Base-by-base conservation (phyloP, 2,113 vertebrate genomes). In the Hyla sarda region DNA sequence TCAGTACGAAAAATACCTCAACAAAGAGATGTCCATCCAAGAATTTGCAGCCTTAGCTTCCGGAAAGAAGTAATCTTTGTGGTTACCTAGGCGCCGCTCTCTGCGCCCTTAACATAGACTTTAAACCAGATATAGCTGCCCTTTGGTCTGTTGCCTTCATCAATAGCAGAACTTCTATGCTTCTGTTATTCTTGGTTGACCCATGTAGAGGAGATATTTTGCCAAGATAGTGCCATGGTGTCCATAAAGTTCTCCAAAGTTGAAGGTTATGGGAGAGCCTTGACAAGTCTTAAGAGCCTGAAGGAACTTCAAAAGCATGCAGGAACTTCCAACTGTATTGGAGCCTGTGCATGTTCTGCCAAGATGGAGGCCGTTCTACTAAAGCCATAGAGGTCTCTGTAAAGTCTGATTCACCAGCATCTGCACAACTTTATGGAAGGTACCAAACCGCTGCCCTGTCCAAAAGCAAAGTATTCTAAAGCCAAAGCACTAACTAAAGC, bases 11-110 rank as follows among this genome's bases (percentile, higher is more conserved):
- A 95, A 95, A 90, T 99, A 99, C 88, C 88, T 95, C 83, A 96
- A 98, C 92, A 99, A 99, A 92, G 95, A 98, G 88, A 96, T 99
- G 91, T 95, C 95, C 1, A 99, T 99, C 89, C 97, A 99, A 89
- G 98, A 99, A 92, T 92, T 99, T 91, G 98, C 97, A 0, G 90
- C 96, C 30, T 88, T 99, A 93, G 96, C 99, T 88, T 98, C 97
- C 0, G 97, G 97, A 72, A 94, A 93, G 84, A 89, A 94, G 89
- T 90, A 93, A 87, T 16, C 65, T 60, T 45, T 30, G 8, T 3
- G 11, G 19, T 48, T 32, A 45, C 45, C 3, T 2, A 23, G 37
- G 2, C 87, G 89, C 62, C 25, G 37, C 76, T 88, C 83, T 87
- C 85, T 89, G n/a, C 19, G 69, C 19, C 73, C 88, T 88, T 87